Percentiles rank a stretch among this genome's conserved stretches.
These are phyloP conservation scores for Isaurus tuberculatus DNA, from an alignment of 92 coral and sea anemone genomes.

Conservation along the genomic window DNA sequence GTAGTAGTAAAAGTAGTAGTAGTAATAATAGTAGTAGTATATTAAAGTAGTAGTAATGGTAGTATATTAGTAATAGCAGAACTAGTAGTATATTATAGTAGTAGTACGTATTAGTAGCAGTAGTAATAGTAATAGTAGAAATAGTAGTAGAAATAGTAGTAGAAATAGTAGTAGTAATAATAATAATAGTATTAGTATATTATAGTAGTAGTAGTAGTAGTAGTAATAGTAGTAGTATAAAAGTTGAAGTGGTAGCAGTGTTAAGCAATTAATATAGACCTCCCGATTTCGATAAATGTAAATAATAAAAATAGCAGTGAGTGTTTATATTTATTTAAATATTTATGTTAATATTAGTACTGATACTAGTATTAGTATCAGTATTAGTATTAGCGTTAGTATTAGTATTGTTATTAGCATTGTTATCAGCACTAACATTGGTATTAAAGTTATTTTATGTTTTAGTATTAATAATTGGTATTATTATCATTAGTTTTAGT, in stretches of 20 bases:
- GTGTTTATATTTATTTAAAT: no score
- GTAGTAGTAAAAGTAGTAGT: not conserved
- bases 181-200: not conserved
- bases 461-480: no score
- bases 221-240: not conserved
- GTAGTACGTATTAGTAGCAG: not conserved
- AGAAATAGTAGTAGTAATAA: not conserved
- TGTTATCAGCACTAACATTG: not conserved
- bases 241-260: not conserved
- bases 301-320: no score
- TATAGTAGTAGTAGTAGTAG: not conserved
- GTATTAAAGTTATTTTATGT: no score
- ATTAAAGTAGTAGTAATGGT: no score
- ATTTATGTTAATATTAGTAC: not conserved
- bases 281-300: no score
- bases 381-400: not conserved
- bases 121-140: not conserved
- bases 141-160: not conserved
- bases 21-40: no score
- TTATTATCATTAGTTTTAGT: no score
- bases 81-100: not conserved
- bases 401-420: not conserved
- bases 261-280: no score
- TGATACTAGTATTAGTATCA: not conserved
- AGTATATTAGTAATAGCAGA: not conserved